These are phyloP conservation scores for Struthio camelus DNA, from an alignment of 2,113 vertebrate species.

Conservation along the genomic window DNA sequence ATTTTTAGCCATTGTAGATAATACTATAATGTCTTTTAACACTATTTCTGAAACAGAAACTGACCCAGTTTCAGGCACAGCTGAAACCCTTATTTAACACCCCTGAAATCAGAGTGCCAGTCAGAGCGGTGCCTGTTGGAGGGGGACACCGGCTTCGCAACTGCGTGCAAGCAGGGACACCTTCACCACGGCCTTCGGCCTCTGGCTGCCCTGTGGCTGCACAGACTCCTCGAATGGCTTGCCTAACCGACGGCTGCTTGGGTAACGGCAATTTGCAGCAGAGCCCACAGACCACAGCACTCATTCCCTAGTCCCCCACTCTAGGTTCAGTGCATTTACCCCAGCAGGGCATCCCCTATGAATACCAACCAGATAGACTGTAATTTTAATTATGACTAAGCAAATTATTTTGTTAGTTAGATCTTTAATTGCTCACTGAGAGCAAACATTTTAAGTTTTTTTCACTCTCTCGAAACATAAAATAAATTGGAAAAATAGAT, in stretches of 20 bases:
- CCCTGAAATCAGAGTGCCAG: accelerated
- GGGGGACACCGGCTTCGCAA: accelerated
- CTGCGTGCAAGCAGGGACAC: not conserved
- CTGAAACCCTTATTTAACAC: not conserved
- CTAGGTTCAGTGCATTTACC: not conserved
- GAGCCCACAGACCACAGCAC: not conserved
- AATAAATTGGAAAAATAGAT: constrained; percentile 22
- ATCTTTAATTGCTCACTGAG: constrained; percentile 16
- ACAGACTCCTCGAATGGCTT: not conserved
- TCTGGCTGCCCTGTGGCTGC: not conserved
- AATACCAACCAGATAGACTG: not conserved
- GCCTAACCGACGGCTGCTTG: not conserved
- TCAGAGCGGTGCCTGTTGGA: not conserved
- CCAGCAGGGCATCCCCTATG: not conserved
- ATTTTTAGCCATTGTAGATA: not conserved
- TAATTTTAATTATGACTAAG: constrained; percentile 40
- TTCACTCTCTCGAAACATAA: not conserved
- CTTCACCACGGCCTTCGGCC: not conserved
- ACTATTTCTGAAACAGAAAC: not conserved
- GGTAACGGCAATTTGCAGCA: not conserved
- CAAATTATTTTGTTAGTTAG: constrained; percentile 26
- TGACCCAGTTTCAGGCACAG: not conserved
- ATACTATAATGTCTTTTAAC: not conserved
- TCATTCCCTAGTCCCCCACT: not conserved
- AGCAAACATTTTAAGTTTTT: not conserved